Conservation (phyloP, 2,113 vertebrate species). For the Paramormyrops kingsleyae region DNA sequence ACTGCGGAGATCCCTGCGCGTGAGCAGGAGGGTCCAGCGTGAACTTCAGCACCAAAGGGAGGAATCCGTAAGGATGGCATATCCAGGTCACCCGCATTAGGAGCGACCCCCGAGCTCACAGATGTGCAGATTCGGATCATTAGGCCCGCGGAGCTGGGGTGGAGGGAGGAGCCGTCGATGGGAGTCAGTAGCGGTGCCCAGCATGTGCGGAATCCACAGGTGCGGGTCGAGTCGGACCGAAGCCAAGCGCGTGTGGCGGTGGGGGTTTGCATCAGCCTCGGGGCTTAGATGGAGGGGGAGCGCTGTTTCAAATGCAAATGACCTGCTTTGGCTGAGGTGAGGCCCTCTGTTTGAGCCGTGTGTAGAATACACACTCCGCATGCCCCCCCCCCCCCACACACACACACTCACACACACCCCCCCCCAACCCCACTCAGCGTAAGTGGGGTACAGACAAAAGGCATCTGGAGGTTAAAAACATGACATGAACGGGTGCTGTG, state of each 20-base stretch:
- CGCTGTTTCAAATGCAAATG: slow-evolving; percentile 68
- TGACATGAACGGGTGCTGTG: neutral
- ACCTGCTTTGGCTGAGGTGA: slow-evolving; percentile 42
- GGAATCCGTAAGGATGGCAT: slow-evolving; percentile 39
- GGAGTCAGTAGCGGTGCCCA: slow-evolving; percentile 43
- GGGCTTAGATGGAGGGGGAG: slow-evolving; percentile 48
- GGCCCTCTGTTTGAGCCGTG: slow-evolving; percentile 50
- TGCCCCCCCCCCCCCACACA: slow-evolving; percentile 19
- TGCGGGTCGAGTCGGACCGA: slow-evolving; percentile 35
- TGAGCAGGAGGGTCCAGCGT: slow-evolving; percentile 21
- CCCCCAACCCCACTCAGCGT: neutral
- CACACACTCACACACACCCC: neutral
- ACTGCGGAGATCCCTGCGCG: neutral
- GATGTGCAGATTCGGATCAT: slow-evolving; percentile 55
- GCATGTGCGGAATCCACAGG: slow-evolving; percentile 56
- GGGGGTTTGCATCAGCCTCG: slow-evolving; percentile 57
- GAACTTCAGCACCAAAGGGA: slow-evolving; percentile 32
- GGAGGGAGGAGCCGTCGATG: slow-evolving; percentile 33
- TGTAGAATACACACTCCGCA: slow-evolving; percentile 55
- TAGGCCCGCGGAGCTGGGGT: slow-evolving; percentile 34
- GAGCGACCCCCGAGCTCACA: slow-evolving; percentile 36
- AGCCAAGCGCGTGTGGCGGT: slow-evolving; percentile 35
- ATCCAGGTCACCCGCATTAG: slow-evolving; percentile 30
- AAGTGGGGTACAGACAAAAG: neutral
- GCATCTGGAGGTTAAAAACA: neutral